A percentile compares a stretch with the other conserved stretches of the same genome.
These are phyloP conservation scores for Oxycera nigricornis DNA, from an alignment of 2,888 invertebrate species.

Conservation along the genomic window DNA sequence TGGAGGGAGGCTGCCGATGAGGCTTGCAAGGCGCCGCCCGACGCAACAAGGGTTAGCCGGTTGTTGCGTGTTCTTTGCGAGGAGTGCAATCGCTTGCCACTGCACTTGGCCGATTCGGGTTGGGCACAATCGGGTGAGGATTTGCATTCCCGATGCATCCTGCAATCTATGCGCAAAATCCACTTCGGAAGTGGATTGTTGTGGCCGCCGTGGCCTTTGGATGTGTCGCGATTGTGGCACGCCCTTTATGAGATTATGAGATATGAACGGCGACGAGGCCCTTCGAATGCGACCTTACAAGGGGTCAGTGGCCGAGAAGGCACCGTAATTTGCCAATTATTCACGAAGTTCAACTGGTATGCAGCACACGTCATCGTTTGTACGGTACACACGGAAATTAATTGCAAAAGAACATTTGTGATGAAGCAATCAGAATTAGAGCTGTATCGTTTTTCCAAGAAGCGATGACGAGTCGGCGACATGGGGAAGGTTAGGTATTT, in stretches of 20 bases:
- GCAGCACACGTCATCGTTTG: background rate
- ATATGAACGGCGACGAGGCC: background rate
- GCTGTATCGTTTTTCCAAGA: too few relatives aligned
- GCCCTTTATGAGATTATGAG: background rate
- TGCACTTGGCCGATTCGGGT: slow-evolving; percentile 7
- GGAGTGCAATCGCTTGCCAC: background rate
- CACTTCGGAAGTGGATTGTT: slow-evolving; percentile 4
- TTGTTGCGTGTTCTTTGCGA: background rate
- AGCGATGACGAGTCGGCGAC: too few relatives aligned
- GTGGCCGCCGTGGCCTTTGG: background rate
- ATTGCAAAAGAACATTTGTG: too few relatives aligned
- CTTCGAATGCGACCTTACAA: background rate
- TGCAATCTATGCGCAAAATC: slow-evolving; percentile 22
- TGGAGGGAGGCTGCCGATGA: background rate
- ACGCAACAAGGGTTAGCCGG: background rate
- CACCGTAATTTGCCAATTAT: background rate
- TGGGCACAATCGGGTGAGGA: background rate
- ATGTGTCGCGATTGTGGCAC: background rate
- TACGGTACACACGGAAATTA: too few relatives aligned
- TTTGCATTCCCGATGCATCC: slow-evolving; percentile 15
- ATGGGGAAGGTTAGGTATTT: too few relatives aligned
- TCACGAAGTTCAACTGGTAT: background rate
- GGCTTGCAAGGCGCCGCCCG: background rate
- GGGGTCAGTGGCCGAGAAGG: background rate
- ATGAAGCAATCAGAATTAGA: too few relatives aligned